Evolutionary conservation across 2,113 vertebrate genomes (phyloP).

Genomic region (Beaufortia kweichowensis): DNA sequence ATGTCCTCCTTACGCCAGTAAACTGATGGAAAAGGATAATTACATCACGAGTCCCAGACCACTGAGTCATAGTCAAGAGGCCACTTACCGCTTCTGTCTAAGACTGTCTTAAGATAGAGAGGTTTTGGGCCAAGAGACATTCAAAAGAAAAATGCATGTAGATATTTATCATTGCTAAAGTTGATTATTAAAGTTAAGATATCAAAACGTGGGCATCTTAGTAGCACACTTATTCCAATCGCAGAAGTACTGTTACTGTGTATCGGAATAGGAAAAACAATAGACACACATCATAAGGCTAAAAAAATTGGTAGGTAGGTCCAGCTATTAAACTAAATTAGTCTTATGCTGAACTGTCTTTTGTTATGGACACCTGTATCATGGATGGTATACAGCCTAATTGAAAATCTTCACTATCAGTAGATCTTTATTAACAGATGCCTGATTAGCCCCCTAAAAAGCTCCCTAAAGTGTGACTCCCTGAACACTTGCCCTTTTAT

Average conservation of each 20-base stretch:
- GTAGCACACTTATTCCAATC: not conserved
- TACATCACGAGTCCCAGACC: slow-evolving; percentile 49
- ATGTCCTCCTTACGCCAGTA: slow-evolving; percentile 41
- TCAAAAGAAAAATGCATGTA: not conserved
- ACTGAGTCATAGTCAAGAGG: slow-evolving; percentile 40
- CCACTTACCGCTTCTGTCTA: slow-evolving; percentile 9
- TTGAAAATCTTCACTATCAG: slow-evolving; percentile 36
- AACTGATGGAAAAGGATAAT: slow-evolving; percentile 51
- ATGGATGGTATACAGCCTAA: slow-evolving; percentile 37
- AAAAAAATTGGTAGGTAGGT: too few relatives aligned
- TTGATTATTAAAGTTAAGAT: not conserved
- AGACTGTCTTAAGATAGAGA: not conserved
- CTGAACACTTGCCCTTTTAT: slow-evolving; percentile 36
- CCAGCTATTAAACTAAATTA: too few relatives aligned
- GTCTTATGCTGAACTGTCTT: not conserved
- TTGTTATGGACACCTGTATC: slow-evolving; percentile 21
- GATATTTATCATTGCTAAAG: not conserved
- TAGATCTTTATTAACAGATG: slow-evolving; percentile 43
- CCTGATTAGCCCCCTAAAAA: slow-evolving; percentile 17
- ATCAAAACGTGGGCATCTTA: too few relatives aligned
- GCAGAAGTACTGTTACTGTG: not conserved
- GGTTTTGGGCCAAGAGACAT: not conserved
- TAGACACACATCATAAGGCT: too few relatives aligned
- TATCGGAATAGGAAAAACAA: not conserved
- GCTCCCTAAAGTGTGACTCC: slow-evolving; percentile 18